Evolutionary conservation across 1,140 invertebrate genomes (phyloP), one percentile per base, ranked within the genome.

Genomic region (Tetraneura akinire): DNA sequence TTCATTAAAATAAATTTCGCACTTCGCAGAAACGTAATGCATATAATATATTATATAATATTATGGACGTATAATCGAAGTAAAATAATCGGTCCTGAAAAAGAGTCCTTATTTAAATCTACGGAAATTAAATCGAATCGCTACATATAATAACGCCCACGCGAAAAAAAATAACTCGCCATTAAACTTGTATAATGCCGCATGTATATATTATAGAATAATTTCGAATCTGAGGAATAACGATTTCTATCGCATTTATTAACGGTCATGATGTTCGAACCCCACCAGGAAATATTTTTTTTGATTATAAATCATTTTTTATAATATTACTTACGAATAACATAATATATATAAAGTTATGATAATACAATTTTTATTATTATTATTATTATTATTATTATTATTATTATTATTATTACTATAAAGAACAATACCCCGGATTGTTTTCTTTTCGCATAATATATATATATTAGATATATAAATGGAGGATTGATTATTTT

Each of bases 91-190:
- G 9, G 32, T 37, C 32, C 3, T 37, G 32, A 62, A 57, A 26
- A 26, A 68, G 8, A 26, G 23, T 71, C 49, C 3, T 70, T 51
- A 49, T 23, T 23, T 71, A 51, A 71, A 71, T 71, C 23, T 71
- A 51, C 47, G 16, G 68, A 51, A 49, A 51, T 51, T 71, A 51
- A 71, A 71, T 71, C 47, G 26, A 16, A 51, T n/a, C 16, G 3
- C 14, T 37, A 37, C 49, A 71, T 51, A 70, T 18, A 26, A 68
- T 68, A 68, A 23, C 66, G n/a, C 13, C 66, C 68, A 29, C 47
- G 68, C 23, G 9, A 18, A 51, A 51, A 26, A 37, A 71, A 49
- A 49, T 49, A 45, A 45, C 21, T 23, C 68, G 4, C 16, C 23
- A 51, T 71, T 51, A 51, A 51, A 70, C 21, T 70, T 42, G 8